Evolutionary conservation across 1,140 invertebrate species (phyloP).

Genomic region (Epicauta chinensis): DNA sequence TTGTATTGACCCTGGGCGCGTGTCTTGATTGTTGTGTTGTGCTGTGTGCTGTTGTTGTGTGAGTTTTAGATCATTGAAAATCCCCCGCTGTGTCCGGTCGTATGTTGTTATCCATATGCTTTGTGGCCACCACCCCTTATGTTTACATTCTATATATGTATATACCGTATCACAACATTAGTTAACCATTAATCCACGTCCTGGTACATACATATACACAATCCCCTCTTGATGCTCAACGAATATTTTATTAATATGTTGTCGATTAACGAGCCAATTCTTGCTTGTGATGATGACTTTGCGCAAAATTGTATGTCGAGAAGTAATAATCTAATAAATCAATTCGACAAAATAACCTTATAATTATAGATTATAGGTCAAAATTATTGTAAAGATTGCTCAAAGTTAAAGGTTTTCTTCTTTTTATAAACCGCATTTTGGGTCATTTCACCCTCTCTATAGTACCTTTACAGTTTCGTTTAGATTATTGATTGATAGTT

Average conservation of each 20-base stretch:
- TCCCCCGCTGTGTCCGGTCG: background rate
- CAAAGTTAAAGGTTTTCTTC: no score
- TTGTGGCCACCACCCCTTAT: slow-evolving; percentile 19
- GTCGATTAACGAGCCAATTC: slow-evolving; percentile 13
- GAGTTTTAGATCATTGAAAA: background rate
- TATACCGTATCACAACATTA: slow-evolving; percentile 26
- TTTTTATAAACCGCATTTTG: no score
- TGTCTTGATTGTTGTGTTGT: slow-evolving; percentile 8
- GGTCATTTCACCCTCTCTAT: no score
- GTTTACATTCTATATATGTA: slow-evolving; percentile 29
- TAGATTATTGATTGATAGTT: no score
- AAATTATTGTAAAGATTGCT: background rate
- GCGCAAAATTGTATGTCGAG: no score
- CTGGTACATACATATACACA: slow-evolving; percentile 12
- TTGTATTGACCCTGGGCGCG: slow-evolving; percentile 19
- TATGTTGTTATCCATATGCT: slow-evolving; percentile 15
- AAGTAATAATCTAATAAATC: no score
- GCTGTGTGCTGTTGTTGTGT: slow-evolving; percentile 18
- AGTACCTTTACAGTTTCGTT: no score
- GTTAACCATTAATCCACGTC: slow-evolving; percentile 27
- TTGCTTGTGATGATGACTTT: no score
- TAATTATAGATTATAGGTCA: no score
- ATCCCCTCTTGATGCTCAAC: slow-evolving; percentile 14
- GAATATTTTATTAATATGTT: slow-evolving; percentile 19
- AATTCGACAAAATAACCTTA: no score